Conservation (phyloP, 53 echinoderm and acorn worm genomes). For the Mesocentrotus franciscanus region DNA sequence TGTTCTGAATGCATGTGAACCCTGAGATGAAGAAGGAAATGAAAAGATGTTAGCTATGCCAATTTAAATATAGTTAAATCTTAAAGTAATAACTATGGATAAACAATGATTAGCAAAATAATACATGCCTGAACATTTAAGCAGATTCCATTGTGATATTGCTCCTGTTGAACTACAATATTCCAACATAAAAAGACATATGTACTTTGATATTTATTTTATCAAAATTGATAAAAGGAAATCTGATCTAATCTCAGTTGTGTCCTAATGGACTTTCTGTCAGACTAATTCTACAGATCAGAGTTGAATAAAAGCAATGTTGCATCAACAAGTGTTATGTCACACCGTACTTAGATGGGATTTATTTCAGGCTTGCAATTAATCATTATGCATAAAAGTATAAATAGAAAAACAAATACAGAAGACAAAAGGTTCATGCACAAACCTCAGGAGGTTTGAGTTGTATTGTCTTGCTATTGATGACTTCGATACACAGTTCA, state of each 20-base stretch:
- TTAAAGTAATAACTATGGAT: no score
- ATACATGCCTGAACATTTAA: no score
- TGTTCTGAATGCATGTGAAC: constrained; percentile 83
- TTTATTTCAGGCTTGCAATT: background rate
- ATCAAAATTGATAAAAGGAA: background rate
- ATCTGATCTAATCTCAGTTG: background rate
- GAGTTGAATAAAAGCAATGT: background rate
- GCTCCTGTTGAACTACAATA: no score
- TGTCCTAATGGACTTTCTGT: no score
- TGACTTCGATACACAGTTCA: constrained; percentile 75
- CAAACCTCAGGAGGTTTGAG: constrained; percentile 92
- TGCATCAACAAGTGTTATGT: background rate
- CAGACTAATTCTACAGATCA: background rate
- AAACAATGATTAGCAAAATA: no score
- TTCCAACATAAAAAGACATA: no score
- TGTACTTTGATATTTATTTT: no score
- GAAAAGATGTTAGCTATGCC: background rate
- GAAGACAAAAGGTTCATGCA: background rate
- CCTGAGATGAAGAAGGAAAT: constrained; percentile 65
- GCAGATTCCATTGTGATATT: no score
- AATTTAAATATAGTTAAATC: background rate
- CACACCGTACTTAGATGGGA: background rate
- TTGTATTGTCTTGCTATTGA: constrained; percentile 88
- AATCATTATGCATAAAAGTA: background rate
- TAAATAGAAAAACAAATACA: background rate